Evolutionary conservation across 1,140 invertebrate genomes (phyloP), one percentile per base, ranked within the genome.

Genomic region (Cotesia vestalis): DNA sequence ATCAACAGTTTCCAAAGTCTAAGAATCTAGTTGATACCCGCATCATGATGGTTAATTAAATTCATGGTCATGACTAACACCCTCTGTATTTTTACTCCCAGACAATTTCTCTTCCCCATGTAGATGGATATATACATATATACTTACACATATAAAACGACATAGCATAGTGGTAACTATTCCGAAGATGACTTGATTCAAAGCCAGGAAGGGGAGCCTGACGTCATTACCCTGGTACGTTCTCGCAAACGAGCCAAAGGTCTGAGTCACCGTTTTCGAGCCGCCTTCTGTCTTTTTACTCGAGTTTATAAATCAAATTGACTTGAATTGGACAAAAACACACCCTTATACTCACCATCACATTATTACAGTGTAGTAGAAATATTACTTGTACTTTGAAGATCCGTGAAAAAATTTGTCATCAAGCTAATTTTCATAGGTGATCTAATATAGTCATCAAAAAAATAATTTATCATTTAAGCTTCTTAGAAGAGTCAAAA

Each of bases 151-250:
- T 46, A 46, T 11, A 9, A 6, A 9, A 46, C 5, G 11, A 0
- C 6, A 11, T 46, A 46, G 40, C 11, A 55, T 57, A 40, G 11
- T 53, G 59, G 52, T 57, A 79, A 81, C 73, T 77, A 78, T 84
- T 84, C 78, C 75, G 77, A 80, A 77, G 82, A 84, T 84, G 83
- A 84, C 80, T 85, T 84, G 79, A 83, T 83, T 76, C 72, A 77
- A 64, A 69, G 66, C 59, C 17, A 75, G 75, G 73, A 77, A 78
- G 79, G 78, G 80, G 79, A 78, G 60, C 67, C 78, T 85, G 84
- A 85, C 84, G 84, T 87, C 84, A 86, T 83, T 79, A 73, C 77
- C 71, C 63, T 51, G 67, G 74, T 73, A 78, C 77, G 78, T 75
- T 79, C 80, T 76, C 73, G 75, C 77, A 77, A 75, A 78, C 82